phyloP scores from a whole-genome alignment of 2,888 invertebrate genomes.

The Trachelus iudaicus region DNA sequence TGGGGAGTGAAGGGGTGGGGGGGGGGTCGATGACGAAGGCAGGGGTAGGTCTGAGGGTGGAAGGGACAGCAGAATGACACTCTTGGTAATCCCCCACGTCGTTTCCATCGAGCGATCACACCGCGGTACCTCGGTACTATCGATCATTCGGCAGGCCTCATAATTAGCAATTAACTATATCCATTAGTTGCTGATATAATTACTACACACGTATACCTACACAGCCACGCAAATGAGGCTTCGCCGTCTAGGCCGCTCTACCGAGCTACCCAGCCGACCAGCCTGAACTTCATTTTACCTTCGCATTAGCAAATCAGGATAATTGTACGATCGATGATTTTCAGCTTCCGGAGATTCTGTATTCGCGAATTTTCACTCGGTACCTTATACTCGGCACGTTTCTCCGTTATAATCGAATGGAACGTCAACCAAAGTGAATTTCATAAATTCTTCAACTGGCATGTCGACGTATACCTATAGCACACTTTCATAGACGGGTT shows the following conservation, averaged over 20 bases:
- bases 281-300: constrained; percentile 39
- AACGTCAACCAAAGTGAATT: neutral
- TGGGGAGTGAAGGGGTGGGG: constrained; percentile 10
- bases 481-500: too few species aligned
- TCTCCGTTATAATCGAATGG: too few species aligned
- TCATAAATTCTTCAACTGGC: too few species aligned
- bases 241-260: neutral
- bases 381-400: neutral
- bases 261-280: neutral
- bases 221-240: neutral
- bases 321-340: constrained; percentile 61
- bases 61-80: constrained; percentile 50
- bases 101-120: constrained; percentile 34
- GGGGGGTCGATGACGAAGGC: neutral
- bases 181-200: constrained; percentile 66
- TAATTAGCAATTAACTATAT: constrained; percentile 67
- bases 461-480: too few species aligned
- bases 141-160: constrained; percentile 65
- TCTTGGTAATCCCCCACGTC: constrained; percentile 51
- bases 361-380: neutral
- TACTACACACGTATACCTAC: constrained; percentile 48
- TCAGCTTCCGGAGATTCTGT: neutral
- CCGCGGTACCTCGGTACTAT: constrained; percentile 59
- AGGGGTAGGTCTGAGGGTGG: constrained; percentile 4
- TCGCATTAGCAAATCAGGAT: constrained; percentile 58